A percentile compares a stretch with the other conserved stretches of the same genome.
These are phyloP conservation scores for Saxicola maurus DNA, from an alignment of 2,797 vertebrate species.

Conservation along the genomic window DNA sequence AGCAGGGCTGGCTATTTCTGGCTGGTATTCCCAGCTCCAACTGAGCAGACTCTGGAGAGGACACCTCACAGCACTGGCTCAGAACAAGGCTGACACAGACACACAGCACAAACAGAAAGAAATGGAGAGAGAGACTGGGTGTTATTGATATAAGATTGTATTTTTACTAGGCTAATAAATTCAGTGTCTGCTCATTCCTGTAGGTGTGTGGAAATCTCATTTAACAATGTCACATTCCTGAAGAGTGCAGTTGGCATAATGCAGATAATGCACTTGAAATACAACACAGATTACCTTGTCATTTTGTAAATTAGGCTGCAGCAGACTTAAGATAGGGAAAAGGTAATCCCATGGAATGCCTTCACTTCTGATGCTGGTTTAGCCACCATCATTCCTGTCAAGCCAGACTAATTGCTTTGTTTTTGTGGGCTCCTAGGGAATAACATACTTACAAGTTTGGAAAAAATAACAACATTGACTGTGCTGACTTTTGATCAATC, in stretches of 20 bases:
- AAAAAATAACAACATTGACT: slow-evolving; percentile 12
- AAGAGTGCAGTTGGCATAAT: slow-evolving; percentile 1
- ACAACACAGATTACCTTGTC: neutral
- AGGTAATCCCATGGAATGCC: neutral
- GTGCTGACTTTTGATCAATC: slow-evolving; percentile 44
- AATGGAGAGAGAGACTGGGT: slow-evolving; percentile 3
- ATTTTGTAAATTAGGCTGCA: slow-evolving; percentile 11
- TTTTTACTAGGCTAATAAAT: slow-evolving; percentile 55
- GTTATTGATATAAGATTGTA: slow-evolving; percentile 37
- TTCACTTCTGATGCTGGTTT: neutral
- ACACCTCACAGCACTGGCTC: slow-evolving; percentile 12
- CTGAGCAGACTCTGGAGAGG: slow-evolving; percentile 9
- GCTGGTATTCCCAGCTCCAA: neutral
- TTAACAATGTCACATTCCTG: slow-evolving; percentile 46
- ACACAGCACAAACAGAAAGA: slow-evolving; percentile 44
- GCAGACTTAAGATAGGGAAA: neutral
- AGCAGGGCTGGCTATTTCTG: neutral
- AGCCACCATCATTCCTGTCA: neutral
- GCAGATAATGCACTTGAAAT: slow-evolving; percentile 9
- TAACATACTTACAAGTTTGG: neutral
- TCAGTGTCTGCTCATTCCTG: slow-evolving; percentile 40
- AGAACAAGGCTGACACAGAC: slow-evolving; percentile 35
- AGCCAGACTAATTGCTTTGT: neutral
- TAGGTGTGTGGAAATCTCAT: slow-evolving; percentile 49
- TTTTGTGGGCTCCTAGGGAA: slow-evolving; percentile 29